Conservation (phyloP, 2,797 vertebrate species). For the Trichosurus vulpecula region DNA sequence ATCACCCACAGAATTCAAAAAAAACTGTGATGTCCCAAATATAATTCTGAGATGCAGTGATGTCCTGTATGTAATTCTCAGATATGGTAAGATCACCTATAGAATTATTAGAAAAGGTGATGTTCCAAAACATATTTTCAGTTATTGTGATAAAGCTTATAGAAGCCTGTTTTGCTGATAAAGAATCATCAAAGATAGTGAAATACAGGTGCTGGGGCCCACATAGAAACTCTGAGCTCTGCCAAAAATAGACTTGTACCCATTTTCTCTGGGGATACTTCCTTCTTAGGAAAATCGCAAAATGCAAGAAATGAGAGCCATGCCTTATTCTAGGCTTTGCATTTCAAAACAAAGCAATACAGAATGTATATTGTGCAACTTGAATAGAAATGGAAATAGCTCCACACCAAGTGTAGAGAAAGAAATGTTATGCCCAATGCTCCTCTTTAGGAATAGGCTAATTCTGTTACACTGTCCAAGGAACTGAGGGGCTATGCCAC, state of each 20-base stretch:
- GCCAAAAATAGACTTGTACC: constrained; percentile 50
- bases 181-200: not conserved
- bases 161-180: not conserved
- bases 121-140: not conserved
- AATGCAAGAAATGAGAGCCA: constrained; percentile 23
- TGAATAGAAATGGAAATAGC: constrained; percentile 18
- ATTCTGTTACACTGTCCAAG: not conserved
- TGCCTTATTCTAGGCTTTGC: constrained; percentile 16
- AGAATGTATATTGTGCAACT: not conserved
- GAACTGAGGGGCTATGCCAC: not conserved
- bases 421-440: not conserved
- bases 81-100: not conserved
- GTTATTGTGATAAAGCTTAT: not conserved
- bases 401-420: not conserved
- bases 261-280: constrained; percentile 52
- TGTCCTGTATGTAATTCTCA: not conserved
- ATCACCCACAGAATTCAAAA: constrained; percentile 54
- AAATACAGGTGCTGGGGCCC: constrained; percentile 55
- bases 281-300: constrained; percentile 42
- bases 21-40: constrained; percentile 37
- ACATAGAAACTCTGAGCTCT: not conserved
- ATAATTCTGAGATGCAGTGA: not conserved
- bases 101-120: not conserved
- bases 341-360: constrained; percentile 58
- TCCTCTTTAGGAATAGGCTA: not conserved